These are phyloP conservation scores for Crenichthys baileyi DNA, from an alignment of 2,797 vertebrate genomes.

Conservation along the genomic window DNA sequence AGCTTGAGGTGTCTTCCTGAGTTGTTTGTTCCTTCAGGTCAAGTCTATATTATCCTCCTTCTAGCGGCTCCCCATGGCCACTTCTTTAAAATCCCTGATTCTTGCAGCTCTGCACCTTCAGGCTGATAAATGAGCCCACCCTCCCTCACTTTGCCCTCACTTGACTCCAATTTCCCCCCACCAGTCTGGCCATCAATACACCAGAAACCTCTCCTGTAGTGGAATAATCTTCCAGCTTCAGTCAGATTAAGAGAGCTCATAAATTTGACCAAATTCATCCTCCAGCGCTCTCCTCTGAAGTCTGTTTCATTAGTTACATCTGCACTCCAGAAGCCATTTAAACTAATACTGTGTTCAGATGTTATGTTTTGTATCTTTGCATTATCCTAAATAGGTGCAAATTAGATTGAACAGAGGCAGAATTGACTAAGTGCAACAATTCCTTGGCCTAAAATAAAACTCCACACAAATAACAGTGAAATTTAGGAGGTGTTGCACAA, in stretches of 20 bases:
- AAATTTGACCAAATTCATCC: constrained; percentile 20
- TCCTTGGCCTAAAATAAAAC: neutral
- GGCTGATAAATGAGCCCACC: constrained; percentile 24
- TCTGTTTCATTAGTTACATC: constrained; percentile 3
- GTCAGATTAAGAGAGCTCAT: constrained; percentile 34
- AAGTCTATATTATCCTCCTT: constrained; percentile 18
- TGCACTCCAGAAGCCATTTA: neutral
- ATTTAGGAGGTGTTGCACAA: constrained; percentile 3
- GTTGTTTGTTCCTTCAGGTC: constrained; percentile 27
- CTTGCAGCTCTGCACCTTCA: constrained; percentile 30
- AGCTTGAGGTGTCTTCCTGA: constrained; percentile 25
- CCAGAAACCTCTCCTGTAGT: constrained; percentile 9
- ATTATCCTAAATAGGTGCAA: neutral
- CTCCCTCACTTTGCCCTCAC: constrained; percentile 23
- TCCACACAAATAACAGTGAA: neutral
- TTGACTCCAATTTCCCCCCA: constrained; percentile 33
- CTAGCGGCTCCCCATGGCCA: constrained; percentile 15
- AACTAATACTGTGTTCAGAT: neutral
- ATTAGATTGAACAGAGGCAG: neutral
- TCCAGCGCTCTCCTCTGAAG: constrained; percentile 9
- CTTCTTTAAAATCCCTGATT: constrained; percentile 35
- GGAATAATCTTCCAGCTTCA: constrained; percentile 27
- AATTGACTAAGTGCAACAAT: neutral
- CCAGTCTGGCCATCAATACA: constrained; percentile 32
- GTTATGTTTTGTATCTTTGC: neutral